Percentiles rank a stretch among this genome's conserved stretches.
These are phyloP conservation scores for Chionodraco myersi DNA, from an alignment of 2,113 vertebrate species.

Conservation along the genomic window DNA sequence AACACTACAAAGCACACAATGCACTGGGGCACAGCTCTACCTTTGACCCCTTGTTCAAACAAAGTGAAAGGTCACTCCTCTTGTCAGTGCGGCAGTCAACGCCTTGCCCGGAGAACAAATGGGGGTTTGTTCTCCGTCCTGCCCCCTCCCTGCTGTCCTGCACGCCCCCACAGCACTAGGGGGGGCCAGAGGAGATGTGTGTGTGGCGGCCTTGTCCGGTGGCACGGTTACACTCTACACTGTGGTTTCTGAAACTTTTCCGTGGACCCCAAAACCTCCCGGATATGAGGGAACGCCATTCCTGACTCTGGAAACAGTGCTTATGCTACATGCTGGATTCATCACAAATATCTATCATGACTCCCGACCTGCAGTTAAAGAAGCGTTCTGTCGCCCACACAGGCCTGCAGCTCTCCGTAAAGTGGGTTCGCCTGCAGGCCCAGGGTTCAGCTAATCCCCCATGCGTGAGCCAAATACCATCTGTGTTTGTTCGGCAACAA, in stretches of 20 bases:
- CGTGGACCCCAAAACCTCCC: too few relatives aligned
- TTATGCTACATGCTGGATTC: not conserved
- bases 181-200: slow-evolving; percentile 43
- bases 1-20: slow-evolving; percentile 77
- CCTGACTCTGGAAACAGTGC: slow-evolving; percentile 5
- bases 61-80: slow-evolving; percentile 76
- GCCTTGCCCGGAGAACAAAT: slow-evolving; percentile 76
- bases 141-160: slow-evolving; percentile 54
- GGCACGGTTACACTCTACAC: slow-evolving; percentile 16
- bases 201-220: slow-evolving; percentile 36
- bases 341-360: not conserved
- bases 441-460: slow-evolving; percentile 84
- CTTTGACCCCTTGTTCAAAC: slow-evolving; percentile 81
- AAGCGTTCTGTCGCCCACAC: slow-evolving; percentile 59
- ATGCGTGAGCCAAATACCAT: slow-evolving; percentile 86
- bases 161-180: slow-evolving; percentile 57
- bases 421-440: slow-evolving; percentile 65
- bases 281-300: not conserved
- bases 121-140: slow-evolving; percentile 72
- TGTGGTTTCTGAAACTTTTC: slow-evolving; percentile 39
- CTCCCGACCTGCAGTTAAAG: slow-evolving; percentile 26
- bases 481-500: slow-evolving; percentile 87
- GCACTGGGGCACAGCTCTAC: slow-evolving; percentile 70
- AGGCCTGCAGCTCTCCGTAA: slow-evolving; percentile 68
- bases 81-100: slow-evolving; percentile 69